Evolutionary conservation across 1,140 invertebrate species (phyloP).

Genomic region (Caenorhabditis brenneri): DNA sequence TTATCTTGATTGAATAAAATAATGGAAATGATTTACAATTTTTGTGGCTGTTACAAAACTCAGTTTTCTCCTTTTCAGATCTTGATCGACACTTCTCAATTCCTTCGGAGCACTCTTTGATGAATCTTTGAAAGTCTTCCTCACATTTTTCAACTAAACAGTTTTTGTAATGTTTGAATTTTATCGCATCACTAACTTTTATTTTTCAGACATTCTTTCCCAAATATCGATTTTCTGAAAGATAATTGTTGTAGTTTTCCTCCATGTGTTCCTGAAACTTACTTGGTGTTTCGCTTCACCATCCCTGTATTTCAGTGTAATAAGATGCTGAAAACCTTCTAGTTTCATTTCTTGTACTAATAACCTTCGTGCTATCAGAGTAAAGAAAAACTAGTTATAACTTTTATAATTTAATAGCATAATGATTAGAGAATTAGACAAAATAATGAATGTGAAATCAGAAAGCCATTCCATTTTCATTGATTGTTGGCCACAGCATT

Average conservation of each 20-base stretch:
- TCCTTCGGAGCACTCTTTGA: neutral
- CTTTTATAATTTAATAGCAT: neutral
- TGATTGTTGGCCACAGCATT: conserved; percentile 17
- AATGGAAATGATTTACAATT: neutral
- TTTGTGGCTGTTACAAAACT: neutral
- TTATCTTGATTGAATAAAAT: neutral
- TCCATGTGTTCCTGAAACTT: too few species aligned
- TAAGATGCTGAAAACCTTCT: too few species aligned
- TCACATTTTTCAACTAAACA: neutral
- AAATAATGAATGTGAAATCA: neutral
- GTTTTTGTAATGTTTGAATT: neutral
- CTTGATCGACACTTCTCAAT: neutral
- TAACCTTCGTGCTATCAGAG: neutral
- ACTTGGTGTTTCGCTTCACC: too few species aligned
- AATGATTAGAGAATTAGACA: neutral
- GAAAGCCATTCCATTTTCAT: neutral
- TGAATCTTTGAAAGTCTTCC: neutral
- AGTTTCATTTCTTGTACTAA: too few species aligned
- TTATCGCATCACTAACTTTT: neutral
- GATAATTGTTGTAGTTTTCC: too few species aligned
- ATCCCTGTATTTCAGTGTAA: too few species aligned
- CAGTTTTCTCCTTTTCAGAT: neutral
- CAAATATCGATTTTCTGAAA: neutral
- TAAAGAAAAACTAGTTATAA: neutral
- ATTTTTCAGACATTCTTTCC: neutral